Evolutionary conservation across 2,113 vertebrate species (phyloP).

Genomic region (Mesocricetus auratus): DNA sequence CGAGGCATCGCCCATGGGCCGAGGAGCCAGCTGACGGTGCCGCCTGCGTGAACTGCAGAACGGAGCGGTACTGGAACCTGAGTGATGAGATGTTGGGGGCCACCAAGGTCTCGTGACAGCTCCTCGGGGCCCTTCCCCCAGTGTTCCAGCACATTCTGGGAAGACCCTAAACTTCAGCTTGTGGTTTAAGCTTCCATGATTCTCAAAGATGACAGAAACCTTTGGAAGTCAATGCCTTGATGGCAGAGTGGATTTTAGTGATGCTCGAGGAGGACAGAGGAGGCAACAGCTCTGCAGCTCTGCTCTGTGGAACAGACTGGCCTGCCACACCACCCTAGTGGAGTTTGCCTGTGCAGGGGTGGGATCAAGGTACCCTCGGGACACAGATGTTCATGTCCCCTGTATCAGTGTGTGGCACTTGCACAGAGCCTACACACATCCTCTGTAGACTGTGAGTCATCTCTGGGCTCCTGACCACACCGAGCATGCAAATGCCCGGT

Average conservation of each 20-base stretch:
- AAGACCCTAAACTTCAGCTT: not conserved
- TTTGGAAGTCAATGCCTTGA: not conserved
- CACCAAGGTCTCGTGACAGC: not conserved
- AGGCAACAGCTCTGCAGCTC: not conserved
- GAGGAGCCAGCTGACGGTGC: too few relatives aligned
- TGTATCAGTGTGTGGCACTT: not conserved
- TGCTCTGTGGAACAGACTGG: not conserved
- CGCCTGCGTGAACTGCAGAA: rapidly evolving
- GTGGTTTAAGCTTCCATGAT: not conserved
- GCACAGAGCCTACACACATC: not conserved
- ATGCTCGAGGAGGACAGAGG: not conserved
- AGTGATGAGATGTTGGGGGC: not conserved
- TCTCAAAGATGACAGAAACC: not conserved
- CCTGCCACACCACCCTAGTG: not conserved
- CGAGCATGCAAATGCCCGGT: not conserved
- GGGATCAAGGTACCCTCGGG: not conserved
- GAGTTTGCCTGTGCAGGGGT: not conserved
- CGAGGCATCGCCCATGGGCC: rapidly evolving
- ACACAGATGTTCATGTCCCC: not conserved
- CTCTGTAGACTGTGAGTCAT: not conserved
- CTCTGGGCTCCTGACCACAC: not conserved
- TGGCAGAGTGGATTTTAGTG: not conserved
- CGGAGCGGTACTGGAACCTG: rapidly evolving
- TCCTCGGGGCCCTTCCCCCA: not conserved
- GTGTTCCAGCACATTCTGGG: not conserved